Conservation (phyloP, 2,113 vertebrate genomes). For the Actenoides lindsayi region DNA sequence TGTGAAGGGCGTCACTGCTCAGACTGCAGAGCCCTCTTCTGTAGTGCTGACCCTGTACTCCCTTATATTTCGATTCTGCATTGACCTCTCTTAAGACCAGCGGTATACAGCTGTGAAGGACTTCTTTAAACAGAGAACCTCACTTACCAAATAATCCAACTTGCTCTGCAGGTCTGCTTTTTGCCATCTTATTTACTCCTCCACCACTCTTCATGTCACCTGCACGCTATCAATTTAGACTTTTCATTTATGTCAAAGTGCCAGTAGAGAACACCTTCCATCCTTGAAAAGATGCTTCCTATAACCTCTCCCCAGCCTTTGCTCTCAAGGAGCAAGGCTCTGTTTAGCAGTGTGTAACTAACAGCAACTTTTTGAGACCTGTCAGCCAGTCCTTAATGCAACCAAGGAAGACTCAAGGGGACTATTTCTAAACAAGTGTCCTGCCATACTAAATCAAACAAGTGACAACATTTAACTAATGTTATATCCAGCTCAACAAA, state of each 20-base stretch:
- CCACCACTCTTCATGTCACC: background rate
- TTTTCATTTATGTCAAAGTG: background rate
- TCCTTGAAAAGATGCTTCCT: background rate
- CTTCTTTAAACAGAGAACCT: background rate
- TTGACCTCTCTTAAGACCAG: background rate
- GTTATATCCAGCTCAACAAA: background rate
- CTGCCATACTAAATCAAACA: background rate
- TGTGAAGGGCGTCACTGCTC: fast-evolving
- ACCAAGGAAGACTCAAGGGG: background rate
- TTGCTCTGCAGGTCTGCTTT: background rate
- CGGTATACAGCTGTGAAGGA: background rate
- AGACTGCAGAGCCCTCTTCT: background rate
- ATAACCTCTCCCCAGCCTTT: background rate
- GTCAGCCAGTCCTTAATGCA: background rate
- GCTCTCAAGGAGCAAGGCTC: background rate
- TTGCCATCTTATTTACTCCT: background rate
- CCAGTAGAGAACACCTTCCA: background rate
- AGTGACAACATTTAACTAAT: background rate
- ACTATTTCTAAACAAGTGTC: background rate
- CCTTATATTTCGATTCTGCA: background rate
- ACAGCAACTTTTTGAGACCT: background rate
- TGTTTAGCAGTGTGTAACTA: background rate
- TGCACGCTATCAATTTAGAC: background rate
- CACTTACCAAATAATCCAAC: background rate
- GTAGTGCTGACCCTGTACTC: fast-evolving